Base-by-base conservation (phyloP, 2,888 invertebrate species). In the Scaptomyza tumidula region DNA sequence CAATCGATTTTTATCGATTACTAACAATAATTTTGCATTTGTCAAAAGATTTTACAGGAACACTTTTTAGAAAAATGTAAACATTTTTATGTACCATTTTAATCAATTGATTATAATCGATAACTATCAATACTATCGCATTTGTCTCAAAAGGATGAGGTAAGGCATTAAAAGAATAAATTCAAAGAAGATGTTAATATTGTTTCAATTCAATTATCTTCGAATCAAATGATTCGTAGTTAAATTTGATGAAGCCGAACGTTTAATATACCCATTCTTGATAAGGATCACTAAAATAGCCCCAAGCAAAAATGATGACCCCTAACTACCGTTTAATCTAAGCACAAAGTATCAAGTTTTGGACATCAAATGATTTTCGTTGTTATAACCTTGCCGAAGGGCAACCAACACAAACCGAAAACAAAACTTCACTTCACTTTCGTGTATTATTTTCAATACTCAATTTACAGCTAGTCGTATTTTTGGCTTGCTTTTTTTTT, bases 401-500 rank as follows among this genome's bases (percentile, higher is more conserved):
- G n/a, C 19, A 24, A 3, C 13, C 10, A 33, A 14, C 11, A 37
- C 27, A 27, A 19, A 19, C 1, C 27, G 11, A 27, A 14, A 5
- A 14, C 14, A 1, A 27, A 9, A 14, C 1, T 14, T n/a, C 6
- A 14, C 1, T 14, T n/a, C 6, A 14, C 7, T 33, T 66, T 43
- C 24, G 45, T 53, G 44, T 10, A 46, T 50, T 69, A 39, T 39
- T 65, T 66, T 45, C 13, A 41, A 16, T 19, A 19, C 37, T 33
- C 54, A 60, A 65, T 80, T 68, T 74, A 52, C 52, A 46, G 9
- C 49, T 46, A 69, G 57, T 58, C 70, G 63, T 80, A 58, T 49
- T 64, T 70, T 59, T 49, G 13, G 24, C 9, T 19, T n/a, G 29
- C 24, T 24, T 13, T 13, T 29, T 29, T 29, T 0, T 14, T 2